Evolutionary conservation across 2,797 vertebrate genomes (phyloP).

Genomic region (Microchirus variegatus): DNA sequence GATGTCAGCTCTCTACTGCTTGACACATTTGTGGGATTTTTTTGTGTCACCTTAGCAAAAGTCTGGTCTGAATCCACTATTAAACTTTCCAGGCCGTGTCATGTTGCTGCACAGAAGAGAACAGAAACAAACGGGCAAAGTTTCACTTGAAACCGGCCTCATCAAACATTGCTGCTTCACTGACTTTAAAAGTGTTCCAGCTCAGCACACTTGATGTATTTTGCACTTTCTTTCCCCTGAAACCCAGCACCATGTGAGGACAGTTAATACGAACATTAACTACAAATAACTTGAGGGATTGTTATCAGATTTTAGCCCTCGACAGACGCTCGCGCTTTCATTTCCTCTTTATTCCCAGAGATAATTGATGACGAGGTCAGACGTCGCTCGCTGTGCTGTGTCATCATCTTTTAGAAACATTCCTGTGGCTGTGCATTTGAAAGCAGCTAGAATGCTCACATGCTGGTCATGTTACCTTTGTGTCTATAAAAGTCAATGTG

Average conservation of each 20-base stretch:
- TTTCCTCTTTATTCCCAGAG: not conserved
- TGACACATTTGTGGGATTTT: slow-evolving; percentile 11
- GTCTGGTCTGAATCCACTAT: not conserved
- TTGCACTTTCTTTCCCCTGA: slow-evolving; percentile 1
- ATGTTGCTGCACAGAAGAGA: slow-evolving; percentile 5
- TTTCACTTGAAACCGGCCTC: slow-evolving; percentile 57
- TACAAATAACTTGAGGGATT: too few relatives aligned
- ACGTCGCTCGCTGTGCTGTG: slow-evolving; percentile 3
- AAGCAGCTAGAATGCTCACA: slow-evolving; percentile 50
- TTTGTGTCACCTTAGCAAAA: slow-evolving; percentile 7
- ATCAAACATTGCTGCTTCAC: slow-evolving; percentile 1
- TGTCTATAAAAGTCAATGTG: slow-evolving; percentile 22
- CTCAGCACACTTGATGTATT: not conserved
- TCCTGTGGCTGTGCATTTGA: slow-evolving; percentile 23
- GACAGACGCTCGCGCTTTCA: not conserved
- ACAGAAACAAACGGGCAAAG: slow-evolving; percentile 32
- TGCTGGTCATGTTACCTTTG: slow-evolving; percentile 57
- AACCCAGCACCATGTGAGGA: not conserved
- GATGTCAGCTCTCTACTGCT: slow-evolving; percentile 28
- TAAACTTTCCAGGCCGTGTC: slow-evolving; percentile 25
- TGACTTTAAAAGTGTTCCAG: slow-evolving; percentile 12
- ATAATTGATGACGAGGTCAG: slow-evolving; percentile 11
- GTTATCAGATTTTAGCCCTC: not conserved
- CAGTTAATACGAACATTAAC: not conserved
- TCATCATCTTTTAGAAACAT: slow-evolving; percentile 41